Percentiles rank a stretch among this genome's conserved stretches.
Conservation (phyloP, 2,797 vertebrate genomes). For the Otolemur crassicaudatus region DNA sequence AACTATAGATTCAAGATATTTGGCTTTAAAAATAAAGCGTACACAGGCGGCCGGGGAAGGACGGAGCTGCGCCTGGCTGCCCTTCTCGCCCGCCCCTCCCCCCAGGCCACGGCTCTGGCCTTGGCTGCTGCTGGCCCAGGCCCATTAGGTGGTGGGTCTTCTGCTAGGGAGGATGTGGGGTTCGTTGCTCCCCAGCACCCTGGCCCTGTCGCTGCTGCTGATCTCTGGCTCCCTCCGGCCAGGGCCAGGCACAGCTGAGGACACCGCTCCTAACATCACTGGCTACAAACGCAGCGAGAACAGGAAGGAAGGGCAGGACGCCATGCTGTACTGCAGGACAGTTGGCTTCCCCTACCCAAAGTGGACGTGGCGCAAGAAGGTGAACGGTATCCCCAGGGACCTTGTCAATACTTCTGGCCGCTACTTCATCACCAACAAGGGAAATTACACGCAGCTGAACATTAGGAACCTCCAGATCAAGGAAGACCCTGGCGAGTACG, state of each 20-base stretch:
- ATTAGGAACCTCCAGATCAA: slow-evolving; percentile 94
- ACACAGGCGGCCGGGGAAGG: too few relatives aligned
- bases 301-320: slow-evolving; percentile 97
- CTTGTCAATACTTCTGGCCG: slow-evolving; percentile 94
- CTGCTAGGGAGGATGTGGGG: too few relatives aligned
- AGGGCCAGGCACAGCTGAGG: too few relatives aligned
- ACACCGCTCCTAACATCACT: slow-evolving; percentile 92
- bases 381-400: slow-evolving; percentile 89
- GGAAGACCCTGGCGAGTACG: slow-evolving; percentile 94
- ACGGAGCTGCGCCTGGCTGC: too few relatives aligned
- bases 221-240: too few relatives aligned
- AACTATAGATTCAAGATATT: neutral
- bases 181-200: too few relatives aligned
- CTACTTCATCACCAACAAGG: slow-evolving; percentile 93
- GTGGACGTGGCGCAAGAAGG: slow-evolving; percentile 95
- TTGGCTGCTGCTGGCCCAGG: too few relatives aligned
- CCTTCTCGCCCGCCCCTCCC: too few relatives aligned
- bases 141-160: too few relatives aligned
- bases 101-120: too few relatives aligned
- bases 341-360: slow-evolving; percentile 96
- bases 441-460: slow-evolving; percentile 96
- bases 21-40: neutral
- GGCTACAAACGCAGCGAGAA: slow-evolving; percentile 98
- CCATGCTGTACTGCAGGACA: slow-evolving; percentile 95
- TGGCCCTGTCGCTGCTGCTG: too few relatives aligned